These are phyloP conservation scores for Microtus pennsylvanicus DNA, from an alignment of 2,113 vertebrate species.

Conservation along the genomic window DNA sequence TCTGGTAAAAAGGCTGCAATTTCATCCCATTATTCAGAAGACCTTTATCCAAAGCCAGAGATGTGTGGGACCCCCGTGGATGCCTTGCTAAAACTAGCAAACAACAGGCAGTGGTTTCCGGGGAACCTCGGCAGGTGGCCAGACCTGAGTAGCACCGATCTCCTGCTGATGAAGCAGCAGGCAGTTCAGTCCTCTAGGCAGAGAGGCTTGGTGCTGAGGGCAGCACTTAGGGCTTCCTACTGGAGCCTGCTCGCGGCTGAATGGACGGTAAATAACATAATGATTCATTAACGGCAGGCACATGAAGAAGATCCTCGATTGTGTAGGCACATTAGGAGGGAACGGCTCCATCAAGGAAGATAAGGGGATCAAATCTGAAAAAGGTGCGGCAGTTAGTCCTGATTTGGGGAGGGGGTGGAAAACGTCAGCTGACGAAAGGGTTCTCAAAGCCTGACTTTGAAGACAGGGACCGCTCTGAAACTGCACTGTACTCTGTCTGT, in stretches of 20 bases:
- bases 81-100: neutral
- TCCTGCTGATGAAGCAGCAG: neutral
- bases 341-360: neutral
- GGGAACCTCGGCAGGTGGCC: neutral
- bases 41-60: neutral
- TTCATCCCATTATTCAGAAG: slow-evolving; percentile 1
- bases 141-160: neutral
- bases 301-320: neutral
- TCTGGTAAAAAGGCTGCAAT: neutral
- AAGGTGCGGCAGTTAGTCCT: neutral
- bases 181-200: neutral
- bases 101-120: neutral
- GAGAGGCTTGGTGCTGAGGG: neutral
- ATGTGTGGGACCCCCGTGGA: neutral
- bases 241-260: neutral
- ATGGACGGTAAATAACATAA: slow-evolving; percentile 46
- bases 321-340: neutral
- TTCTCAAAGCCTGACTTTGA: slow-evolving; percentile 28
- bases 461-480: neutral
- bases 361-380: neutral
- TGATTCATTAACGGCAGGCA: slow-evolving; percentile 39
- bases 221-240: neutral
- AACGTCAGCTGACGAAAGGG: neutral
- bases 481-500: neutral
- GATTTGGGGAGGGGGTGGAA: slow-evolving; percentile 20